Conservation (phyloP, 2,797 vertebrate genomes). For the Synaphobranchus kaupii region DNA sequence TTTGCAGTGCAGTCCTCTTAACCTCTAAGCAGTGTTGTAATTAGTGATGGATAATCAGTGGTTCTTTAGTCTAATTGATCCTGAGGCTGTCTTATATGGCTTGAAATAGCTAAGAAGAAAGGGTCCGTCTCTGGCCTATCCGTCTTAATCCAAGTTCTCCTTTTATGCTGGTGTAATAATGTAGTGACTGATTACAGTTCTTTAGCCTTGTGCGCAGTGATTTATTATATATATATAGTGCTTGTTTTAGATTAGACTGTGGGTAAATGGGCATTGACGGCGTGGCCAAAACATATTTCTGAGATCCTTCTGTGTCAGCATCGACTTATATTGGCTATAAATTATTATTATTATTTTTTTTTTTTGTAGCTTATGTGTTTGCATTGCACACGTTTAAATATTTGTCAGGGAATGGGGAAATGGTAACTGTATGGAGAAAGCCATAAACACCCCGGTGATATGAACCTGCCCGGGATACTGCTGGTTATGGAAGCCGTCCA, state of each 20-base stretch:
- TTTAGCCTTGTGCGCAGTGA: background rate
- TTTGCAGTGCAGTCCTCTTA: background rate
- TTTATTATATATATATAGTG: background rate
- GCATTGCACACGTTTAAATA: conserved; percentile 6
- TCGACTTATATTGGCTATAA: background rate
- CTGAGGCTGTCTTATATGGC: background rate
- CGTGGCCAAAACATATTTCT: background rate
- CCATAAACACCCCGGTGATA: conserved; percentile 26
- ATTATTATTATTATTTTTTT: background rate
- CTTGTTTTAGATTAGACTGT: background rate
- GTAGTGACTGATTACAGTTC: background rate
- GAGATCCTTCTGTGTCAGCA: background rate
- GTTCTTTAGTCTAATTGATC: conserved; percentile 2
- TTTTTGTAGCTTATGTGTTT: conserved; percentile 19
- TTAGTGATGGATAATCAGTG: conserved; percentile 5
- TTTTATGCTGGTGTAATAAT: background rate
- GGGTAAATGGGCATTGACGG: background rate
- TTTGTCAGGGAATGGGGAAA: conserved; percentile 17
- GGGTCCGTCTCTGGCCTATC: background rate
- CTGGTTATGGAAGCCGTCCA: conserved; percentile 18
- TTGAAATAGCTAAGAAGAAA: background rate
- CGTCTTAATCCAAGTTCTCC: background rate
- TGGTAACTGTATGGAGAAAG: conserved; percentile 20
- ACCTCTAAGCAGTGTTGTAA: background rate
- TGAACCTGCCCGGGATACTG: background rate